Evolutionary conservation across 2,113 vertebrate genomes (phyloP).

Genomic region (Lepus americanus): DNA sequence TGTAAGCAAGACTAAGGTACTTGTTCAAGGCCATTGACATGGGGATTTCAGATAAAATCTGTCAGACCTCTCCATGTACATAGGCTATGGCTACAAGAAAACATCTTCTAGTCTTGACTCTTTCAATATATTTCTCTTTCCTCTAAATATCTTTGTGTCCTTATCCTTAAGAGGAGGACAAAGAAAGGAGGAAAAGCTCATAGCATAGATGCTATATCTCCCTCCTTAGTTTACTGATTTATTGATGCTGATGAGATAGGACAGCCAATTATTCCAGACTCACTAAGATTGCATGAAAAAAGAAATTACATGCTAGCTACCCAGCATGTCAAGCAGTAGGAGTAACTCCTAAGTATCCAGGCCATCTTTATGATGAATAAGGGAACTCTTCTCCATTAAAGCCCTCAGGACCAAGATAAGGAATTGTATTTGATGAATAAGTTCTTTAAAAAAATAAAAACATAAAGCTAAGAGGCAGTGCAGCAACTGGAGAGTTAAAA

Average conservation of each 20-base stretch:
- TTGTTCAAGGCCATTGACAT: background rate
- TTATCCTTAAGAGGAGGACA: slow-evolving; percentile 64
- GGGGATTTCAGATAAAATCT: slow-evolving; percentile 24
- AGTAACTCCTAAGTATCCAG: slow-evolving; percentile 31
- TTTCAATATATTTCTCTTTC: background rate
- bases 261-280: slow-evolving; percentile 79
- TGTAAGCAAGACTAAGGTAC: background rate
- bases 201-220: slow-evolving; percentile 29
- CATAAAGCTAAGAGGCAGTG: background rate
- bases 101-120: background rate
- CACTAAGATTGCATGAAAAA: background rate
- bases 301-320: slow-evolving; percentile 14
- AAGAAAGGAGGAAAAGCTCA: background rate
- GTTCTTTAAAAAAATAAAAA: background rate
- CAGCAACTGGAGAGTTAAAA: background rate
- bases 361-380: background rate
- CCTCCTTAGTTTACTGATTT: slow-evolving; percentile 33
- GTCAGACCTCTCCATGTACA: background rate
- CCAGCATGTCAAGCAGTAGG: background rate
- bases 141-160: background rate
- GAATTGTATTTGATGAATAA: background rate
- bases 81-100: background rate
- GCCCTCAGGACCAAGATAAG: background rate
- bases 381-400: background rate
- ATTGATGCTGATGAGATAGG: slow-evolving; percentile 80